Evolutionary conservation across 2,797 vertebrate species (phyloP).

Genomic region (Acanthis flammea): DNA sequence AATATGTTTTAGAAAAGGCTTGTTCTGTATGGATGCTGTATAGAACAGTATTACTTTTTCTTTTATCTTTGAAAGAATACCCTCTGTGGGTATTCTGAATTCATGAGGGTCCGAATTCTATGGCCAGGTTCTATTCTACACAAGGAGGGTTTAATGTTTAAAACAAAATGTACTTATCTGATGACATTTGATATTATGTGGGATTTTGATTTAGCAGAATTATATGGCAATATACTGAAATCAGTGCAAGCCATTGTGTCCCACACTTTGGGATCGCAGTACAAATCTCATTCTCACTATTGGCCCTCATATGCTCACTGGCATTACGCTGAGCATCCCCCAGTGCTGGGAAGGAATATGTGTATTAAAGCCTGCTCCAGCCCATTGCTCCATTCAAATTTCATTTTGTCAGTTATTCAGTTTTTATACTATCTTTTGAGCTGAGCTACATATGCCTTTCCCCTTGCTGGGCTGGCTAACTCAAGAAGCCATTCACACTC

Average conservation of each 20-base stretch:
- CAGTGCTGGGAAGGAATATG: background rate
- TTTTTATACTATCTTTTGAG: background rate
- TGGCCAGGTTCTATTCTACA: background rate
- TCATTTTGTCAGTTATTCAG: background rate
- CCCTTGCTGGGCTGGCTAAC: background rate
- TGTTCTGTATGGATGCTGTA: background rate
- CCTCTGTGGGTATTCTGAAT: background rate
- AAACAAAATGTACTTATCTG: background rate
- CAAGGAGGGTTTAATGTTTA: background rate
- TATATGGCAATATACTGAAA: accelerated
- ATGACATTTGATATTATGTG: background rate
- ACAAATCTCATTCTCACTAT: background rate
- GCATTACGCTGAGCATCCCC: background rate
- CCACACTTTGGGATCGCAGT: background rate
- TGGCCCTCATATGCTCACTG: background rate
- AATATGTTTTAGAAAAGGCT: background rate
- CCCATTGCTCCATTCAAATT: background rate
- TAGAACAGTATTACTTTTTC: background rate
- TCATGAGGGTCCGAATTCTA: background rate
- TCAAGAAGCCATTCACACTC: background rate
- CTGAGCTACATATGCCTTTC: background rate
- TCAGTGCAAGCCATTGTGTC: background rate
- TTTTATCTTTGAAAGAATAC: background rate
- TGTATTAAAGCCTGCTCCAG: background rate
- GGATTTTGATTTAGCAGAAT: background rate